A percentile compares a stretch with the other conserved stretches of the same genome.
phyloP scores from a whole-genome alignment of 1,140 invertebrate genomes.

The Drosophila tropicalis region DNA sequence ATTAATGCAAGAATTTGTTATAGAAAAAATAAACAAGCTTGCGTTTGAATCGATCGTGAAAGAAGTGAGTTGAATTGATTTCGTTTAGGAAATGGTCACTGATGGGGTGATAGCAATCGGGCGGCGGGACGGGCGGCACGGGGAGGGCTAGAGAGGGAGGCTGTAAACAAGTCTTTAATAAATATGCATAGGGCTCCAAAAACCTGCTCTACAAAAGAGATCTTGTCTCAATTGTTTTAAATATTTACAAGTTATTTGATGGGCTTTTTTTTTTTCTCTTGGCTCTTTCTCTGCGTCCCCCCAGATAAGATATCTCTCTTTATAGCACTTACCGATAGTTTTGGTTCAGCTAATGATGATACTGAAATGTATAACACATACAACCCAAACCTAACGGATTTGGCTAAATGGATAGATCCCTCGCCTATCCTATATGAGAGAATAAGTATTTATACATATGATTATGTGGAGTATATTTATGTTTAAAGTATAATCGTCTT shows the following conservation, averaged over 20 bases:
- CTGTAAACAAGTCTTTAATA: conserved; percentile 24
- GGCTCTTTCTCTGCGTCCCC: neutral
- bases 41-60: conserved; percentile 67
- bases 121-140: no score
- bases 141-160: no score
- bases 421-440: no score
- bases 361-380: conserved; percentile 1
- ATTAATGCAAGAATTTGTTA: conserved; percentile 83
- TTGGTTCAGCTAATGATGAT: conserved; percentile 24
- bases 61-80: conserved; percentile 75
- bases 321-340: conserved; percentile 37
- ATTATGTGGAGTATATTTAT: neutral
- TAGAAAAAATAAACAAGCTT: conserved; percentile 81
- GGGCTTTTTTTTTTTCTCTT: conserved; percentile 32
- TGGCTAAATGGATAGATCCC: neutral
- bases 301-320: conserved; percentile 47
- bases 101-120: no score
- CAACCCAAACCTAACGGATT: neutral
- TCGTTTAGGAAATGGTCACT: conserved; percentile 68
- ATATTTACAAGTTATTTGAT: conserved; percentile 47
- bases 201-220: conserved; percentile 49
- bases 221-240: conserved; percentile 62
- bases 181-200: conserved; percentile 36
- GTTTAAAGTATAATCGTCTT: neutral
- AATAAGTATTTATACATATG: neutral